Evolutionary conservation across 2,113 vertebrate genomes (phyloP).

Genomic region (Rhagologus leucostigma): DNA sequence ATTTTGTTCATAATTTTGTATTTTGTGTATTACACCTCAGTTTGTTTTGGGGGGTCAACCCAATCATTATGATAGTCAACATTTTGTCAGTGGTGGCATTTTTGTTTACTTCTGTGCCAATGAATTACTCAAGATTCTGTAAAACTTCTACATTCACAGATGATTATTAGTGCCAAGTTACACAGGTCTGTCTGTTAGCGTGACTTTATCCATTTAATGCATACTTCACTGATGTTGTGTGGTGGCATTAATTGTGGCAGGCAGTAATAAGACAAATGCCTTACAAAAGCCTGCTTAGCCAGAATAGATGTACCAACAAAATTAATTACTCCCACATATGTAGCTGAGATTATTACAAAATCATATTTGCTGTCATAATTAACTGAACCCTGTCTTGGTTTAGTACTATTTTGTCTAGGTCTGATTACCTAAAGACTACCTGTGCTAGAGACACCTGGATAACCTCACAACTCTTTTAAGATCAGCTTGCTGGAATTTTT

Average conservation of each 20-base stretch:
- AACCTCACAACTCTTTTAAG: background rate
- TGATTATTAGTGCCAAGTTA: background rate
- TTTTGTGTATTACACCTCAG: background rate
- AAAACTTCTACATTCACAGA: background rate
- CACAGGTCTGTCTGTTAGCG: background rate
- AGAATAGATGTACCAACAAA: background rate
- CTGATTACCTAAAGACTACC: background rate
- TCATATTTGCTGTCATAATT: background rate
- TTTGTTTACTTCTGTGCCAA: background rate
- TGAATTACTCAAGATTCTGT: background rate
- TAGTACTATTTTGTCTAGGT: background rate
- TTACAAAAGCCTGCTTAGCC: background rate
- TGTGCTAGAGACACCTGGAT: background rate
- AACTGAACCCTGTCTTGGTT: background rate
- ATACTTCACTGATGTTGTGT: background rate
- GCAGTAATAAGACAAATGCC: background rate
- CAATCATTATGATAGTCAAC: background rate
- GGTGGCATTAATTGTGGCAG: background rate
- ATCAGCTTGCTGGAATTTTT: background rate
- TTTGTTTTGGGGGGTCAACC: background rate
- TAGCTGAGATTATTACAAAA: background rate
- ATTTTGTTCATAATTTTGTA: background rate
- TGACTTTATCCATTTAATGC: background rate
- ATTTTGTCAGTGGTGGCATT: background rate
- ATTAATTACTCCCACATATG: background rate